These are phyloP conservation scores for Psittacula cyanocephala DNA, from an alignment of 2,113 vertebrate species.

Conservation along the genomic window DNA sequence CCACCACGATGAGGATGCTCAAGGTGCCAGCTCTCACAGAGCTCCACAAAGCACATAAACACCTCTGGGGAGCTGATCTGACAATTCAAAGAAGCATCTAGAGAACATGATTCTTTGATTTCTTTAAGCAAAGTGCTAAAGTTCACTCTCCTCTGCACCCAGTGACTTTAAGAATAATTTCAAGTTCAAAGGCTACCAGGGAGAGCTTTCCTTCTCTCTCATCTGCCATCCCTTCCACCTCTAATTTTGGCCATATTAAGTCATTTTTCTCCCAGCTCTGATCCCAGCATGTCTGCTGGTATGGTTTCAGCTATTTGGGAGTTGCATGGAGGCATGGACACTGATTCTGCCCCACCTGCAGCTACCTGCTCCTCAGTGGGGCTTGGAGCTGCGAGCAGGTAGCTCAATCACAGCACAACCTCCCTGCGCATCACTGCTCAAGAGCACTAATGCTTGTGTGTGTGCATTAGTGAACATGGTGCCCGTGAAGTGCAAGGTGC, in stretches of 20 bases:
- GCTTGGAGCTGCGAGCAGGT: background rate
- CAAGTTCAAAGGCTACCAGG: background rate
- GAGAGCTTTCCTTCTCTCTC: background rate
- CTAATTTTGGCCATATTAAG: background rate
- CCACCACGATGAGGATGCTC: background rate
- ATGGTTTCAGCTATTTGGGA: background rate
- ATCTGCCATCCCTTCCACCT: background rate
- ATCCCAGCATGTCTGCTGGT: background rate
- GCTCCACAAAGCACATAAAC: background rate
- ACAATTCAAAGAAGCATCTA: accelerated
- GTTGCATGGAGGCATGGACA: background rate
- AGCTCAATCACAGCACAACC: background rate
- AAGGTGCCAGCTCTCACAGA: background rate
- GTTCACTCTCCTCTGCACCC: background rate
- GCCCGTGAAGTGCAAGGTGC: background rate
- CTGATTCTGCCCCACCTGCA: background rate
- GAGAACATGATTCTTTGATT: background rate
- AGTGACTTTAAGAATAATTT: background rate
- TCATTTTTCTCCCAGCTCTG: background rate
- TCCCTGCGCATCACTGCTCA: background rate
- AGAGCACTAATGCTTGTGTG: accelerated
- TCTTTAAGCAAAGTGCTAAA: background rate
- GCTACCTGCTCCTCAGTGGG: background rate
- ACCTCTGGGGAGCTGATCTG: background rate
- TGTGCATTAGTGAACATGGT: background rate